Evolutionary conservation across 2,113 vertebrate species (phyloP), one percentile per base, ranked within the genome.

Genomic region (Lagopus leucura): DNA sequence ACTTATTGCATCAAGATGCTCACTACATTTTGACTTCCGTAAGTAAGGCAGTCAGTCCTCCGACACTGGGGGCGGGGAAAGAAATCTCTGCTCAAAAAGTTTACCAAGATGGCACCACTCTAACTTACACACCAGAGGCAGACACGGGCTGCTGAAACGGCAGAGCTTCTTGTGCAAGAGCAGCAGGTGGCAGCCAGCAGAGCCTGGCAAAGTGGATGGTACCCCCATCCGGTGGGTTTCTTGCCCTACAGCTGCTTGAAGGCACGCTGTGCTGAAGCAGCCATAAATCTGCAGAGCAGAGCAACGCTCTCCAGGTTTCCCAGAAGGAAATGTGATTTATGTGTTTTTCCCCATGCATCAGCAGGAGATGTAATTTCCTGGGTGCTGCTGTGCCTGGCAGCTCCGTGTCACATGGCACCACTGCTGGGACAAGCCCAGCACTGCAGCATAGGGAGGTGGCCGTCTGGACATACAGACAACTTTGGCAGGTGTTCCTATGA

Each of bases 111-210:
- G 74, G 34, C 52, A 47, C 2, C 3, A 6, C 47, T 66, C 77
- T 52, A 70, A 74, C 69, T 91, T 91, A 65, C 34, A 40, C 0
- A 4, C 88, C 61, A 86, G 71, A 64, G 52, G 42, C 58, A 73
- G 82, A 87, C 91, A 76, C n/a, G n/a, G 55, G 72, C 89, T 71
- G 75, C 87, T 70, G 82, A 77, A 87, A 71, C 55, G 7, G 63
- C 60, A 9, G 63, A 69, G 36, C 32, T 0, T 0, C 55, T 70
- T 85, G 87, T 76, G 86, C 50, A 74, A 82, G 42, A 89, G 70
- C 1, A 0, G 83, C 78, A 42, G 82, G 28, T 7, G 40, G 48
- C 45, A 76, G 67, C 32, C 50, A 75, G 63, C 81, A 66, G 81
- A 58, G 40, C 3, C 24, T 71, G 58, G 87, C 38, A 74, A 80